Evolutionary conservation across 2,888 invertebrate genomes (phyloP).

Genomic region (Priocnemis perturbator): DNA sequence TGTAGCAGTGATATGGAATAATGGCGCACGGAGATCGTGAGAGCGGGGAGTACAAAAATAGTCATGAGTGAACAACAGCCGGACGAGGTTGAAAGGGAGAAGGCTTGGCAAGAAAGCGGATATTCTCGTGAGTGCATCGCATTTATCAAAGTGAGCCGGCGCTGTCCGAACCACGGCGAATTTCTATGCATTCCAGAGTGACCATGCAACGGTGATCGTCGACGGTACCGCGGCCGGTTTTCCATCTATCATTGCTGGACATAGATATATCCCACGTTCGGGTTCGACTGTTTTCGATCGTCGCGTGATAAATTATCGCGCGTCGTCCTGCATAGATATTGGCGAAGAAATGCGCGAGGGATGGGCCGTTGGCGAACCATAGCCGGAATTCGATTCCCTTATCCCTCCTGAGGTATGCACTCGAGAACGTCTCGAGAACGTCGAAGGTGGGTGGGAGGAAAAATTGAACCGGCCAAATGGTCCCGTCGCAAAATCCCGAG

Average conservation of each 20-base stretch:
- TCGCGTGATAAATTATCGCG: conserved; percentile 17
- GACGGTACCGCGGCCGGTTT: conserved; percentile 8
- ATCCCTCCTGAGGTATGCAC: neutral
- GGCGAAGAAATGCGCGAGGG: neutral
- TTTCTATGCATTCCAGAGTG: conserved; percentile 34
- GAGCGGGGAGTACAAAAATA: too few species aligned
- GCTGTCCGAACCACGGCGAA: conserved; percentile 5
- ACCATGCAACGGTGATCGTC: conserved; percentile 10
- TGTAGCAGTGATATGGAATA: too few species aligned
- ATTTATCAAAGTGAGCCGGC: conserved; percentile 24
- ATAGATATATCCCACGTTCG: conserved; percentile 1
- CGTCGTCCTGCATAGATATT: conserved; percentile 2
- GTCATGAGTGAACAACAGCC: conserved; percentile 1
- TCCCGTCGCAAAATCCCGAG: neutral
- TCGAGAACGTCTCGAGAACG: neutral
- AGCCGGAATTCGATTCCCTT: neutral
- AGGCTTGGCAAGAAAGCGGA: neutral
- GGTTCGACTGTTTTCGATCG: conserved; percentile 17
- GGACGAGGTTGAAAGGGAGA: conserved; percentile 1
- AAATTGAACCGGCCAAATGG: neutral
- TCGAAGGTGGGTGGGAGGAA: neutral
- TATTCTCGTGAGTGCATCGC: conserved; percentile 15
- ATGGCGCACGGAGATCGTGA: too few species aligned
- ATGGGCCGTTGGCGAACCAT: neutral
- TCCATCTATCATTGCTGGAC: conserved; percentile 22